Evolutionary conservation across 2,888 invertebrate genomes (phyloP), one percentile per base, ranked within the genome.

Genomic region (Invenusta paracnida): DNA sequence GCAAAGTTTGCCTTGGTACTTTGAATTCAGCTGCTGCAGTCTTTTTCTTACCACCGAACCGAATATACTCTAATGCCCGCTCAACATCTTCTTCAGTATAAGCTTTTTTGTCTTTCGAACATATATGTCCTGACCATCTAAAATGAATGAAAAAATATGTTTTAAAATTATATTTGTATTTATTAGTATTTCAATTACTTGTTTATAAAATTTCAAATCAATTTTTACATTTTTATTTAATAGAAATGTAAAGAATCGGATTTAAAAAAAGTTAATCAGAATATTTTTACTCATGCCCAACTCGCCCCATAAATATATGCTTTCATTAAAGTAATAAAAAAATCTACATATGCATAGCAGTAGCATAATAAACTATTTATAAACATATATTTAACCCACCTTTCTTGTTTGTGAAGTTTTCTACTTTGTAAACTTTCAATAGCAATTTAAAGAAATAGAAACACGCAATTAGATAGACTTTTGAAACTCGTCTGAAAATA

Each of bases 41-140:
- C 30, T 30, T 82, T 73, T 5, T 73, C 73, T 73, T 73, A 23
- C 27, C 73, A 73, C 73, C 73, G 73, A 73, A 73, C 73, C 73
- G 73, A 73, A 73, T 73, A 73, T 73, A 73, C 73, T 73, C 73
- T 73, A 73, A 73, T 73, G 73, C 73, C 73, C 73, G 73, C 73
- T 73, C 73, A 73, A 73, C 73, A 73, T 73, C 73, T 73, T 73
- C 73, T 13, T 73, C 27, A 23, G 73, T 73, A 73, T 73, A 73
- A 13, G 17, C 27, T 73, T 73, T 73, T 73, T 73, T 73, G 73
- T 73, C 73, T 73, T 73, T 73, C 27, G 73, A 73, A 73, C 73
- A 73, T 73, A n/a, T n/a, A 73, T 73, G 73, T 23, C 17, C 73
- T 48, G 48, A 48, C 17, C 73, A 73, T 73, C 73, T 73, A 73